Percentiles rank a stretch among this genome's conserved stretches.
Evolutionary conservation across 2,888 invertebrate species (phyloP).

Genomic region (Rotaria sp.): DNA sequence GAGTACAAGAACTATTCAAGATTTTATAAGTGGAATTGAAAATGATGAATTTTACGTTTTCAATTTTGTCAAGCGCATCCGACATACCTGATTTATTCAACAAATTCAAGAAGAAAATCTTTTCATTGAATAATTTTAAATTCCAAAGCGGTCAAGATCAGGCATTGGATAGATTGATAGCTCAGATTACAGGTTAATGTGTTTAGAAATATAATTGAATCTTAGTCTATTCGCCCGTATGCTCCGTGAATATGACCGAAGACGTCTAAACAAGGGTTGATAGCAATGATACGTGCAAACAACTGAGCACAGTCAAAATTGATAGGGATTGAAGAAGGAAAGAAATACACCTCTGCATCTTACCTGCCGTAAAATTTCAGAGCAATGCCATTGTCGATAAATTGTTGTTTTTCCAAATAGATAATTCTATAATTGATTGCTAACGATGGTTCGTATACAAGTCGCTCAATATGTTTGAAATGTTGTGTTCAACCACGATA

Average conservation of each 20-base stretch:
- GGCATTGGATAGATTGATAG: not conserved
- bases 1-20: too few species aligned
- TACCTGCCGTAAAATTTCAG: conserved; percentile 14
- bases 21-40: too few species aligned
- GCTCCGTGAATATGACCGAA: conserved; percentile 82
- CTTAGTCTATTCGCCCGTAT: not conserved
- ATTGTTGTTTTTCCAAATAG: not conserved
- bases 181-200: not conserved
- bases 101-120: too few species aligned
- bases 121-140: too few species aligned
- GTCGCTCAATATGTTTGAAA: too few species aligned
- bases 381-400: not conserved
- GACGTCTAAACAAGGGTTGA: conserved; percentile 74
- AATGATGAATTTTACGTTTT: too few species aligned
- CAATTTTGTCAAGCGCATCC: too few species aligned
- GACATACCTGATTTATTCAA: too few species aligned
- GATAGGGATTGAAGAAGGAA: not conserved
- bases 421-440: not conserved
- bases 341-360: not conserved
- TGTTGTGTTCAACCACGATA: not conserved
- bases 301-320: not conserved
- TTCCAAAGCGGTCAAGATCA: not conserved
- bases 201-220: not conserved
- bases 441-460: too few species aligned
- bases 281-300: conserved; percentile 62